Evolutionary conservation across 2,888 invertebrate species (phyloP).

Genomic region (Trissolcus japonicus): DNA sequence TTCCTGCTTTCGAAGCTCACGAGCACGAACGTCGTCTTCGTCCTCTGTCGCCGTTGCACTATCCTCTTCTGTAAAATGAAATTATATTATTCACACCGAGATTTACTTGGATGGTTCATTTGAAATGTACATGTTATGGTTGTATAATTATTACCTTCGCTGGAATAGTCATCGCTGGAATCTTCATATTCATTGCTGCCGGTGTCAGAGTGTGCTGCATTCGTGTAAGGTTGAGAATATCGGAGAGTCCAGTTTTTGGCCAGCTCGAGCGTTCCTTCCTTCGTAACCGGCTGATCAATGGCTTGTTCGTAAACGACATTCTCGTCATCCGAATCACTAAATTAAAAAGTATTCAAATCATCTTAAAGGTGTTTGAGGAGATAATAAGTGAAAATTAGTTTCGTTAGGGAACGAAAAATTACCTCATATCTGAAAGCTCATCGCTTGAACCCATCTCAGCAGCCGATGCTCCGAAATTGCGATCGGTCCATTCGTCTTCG

Average conservation of each 20-base stretch:
- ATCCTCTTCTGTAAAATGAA: constrained; percentile 79
- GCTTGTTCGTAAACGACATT: constrained; percentile 84
- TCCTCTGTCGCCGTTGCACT: constrained; percentile 86
- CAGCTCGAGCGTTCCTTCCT: constrained; percentile 82
- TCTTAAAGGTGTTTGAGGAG: too few species aligned
- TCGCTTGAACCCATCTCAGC: constrained; percentile 83
- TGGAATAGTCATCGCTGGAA: constrained; percentile 75
- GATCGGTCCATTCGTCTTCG: constrained; percentile 96
- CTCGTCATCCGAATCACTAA: constrained; percentile 81
- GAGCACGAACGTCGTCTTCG: constrained; percentile 82
- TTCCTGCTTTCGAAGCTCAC: constrained; percentile 83
- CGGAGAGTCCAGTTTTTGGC: constrained; percentile 83
- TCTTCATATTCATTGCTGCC: constrained; percentile 78
- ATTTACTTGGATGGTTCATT: too few species aligned
- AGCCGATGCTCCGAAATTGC: constrained; percentile 90
- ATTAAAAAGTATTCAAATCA: not conserved
- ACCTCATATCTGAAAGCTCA: constrained; percentile 80
- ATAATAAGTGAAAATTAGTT: not conserved
- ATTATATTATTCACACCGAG: not conserved
- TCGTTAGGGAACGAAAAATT: not conserved
- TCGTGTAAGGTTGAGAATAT: constrained; percentile 75
- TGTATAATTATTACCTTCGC: constrained; percentile 66
- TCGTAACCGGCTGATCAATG: constrained; percentile 81
- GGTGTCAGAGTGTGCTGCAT: constrained; percentile 73
- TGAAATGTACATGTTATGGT: too few species aligned